Evolutionary conservation across 1,140 invertebrate species (phyloP).

Genomic region (Drosophila willistoni): DNA sequence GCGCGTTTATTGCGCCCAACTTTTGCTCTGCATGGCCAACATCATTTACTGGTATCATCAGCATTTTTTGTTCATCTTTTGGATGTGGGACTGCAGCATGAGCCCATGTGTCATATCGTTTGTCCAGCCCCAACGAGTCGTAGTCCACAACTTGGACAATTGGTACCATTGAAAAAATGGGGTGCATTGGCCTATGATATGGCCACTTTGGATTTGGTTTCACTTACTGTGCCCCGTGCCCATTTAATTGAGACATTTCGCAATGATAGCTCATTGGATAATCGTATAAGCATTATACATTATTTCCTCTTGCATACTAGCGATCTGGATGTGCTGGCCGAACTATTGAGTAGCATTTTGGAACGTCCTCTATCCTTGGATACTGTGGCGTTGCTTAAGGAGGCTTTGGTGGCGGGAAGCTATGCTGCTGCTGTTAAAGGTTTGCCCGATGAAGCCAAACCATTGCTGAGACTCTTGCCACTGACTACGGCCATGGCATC

Average conservation of each 20-base stretch:
- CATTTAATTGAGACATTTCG: slow-evolving; percentile 88
- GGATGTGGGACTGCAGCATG: slow-evolving; percentile 91
- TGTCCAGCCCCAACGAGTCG: slow-evolving; percentile 85
- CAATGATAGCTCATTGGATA: slow-evolving; percentile 86
- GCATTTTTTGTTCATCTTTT: slow-evolving; percentile 91
- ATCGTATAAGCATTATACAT: slow-evolving; percentile 90
- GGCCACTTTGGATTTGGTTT: slow-evolving; percentile 88
- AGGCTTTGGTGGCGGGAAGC: slow-evolving; percentile 89
- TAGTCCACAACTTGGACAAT: slow-evolving; percentile 85
- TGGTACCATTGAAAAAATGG: slow-evolving; percentile 86
- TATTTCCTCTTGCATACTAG: slow-evolving; percentile 90
- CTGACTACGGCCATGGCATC: slow-evolving; percentile 85
- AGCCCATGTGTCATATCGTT: slow-evolving; percentile 91
- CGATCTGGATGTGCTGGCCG: slow-evolving; percentile 88
- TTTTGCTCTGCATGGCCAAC: slow-evolving; percentile 89
- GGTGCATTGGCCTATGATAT: slow-evolving; percentile 86
- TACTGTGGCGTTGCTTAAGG: slow-evolving; percentile 86
- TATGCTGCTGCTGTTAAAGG: slow-evolving; percentile 89
- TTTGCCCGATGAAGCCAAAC: slow-evolving; percentile 87
- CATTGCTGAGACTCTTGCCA: slow-evolving; percentile 88
- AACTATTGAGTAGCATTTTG: slow-evolving; percentile 83
- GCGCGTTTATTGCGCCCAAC: slow-evolving; percentile 90
- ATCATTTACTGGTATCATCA: slow-evolving; percentile 90
- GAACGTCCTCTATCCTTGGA: slow-evolving; percentile 75
- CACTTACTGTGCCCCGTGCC: slow-evolving; percentile 85